phyloP scores from a whole-genome alignment of 2,888 invertebrate species.

The Thysanoteuthis rhombus region DNA sequence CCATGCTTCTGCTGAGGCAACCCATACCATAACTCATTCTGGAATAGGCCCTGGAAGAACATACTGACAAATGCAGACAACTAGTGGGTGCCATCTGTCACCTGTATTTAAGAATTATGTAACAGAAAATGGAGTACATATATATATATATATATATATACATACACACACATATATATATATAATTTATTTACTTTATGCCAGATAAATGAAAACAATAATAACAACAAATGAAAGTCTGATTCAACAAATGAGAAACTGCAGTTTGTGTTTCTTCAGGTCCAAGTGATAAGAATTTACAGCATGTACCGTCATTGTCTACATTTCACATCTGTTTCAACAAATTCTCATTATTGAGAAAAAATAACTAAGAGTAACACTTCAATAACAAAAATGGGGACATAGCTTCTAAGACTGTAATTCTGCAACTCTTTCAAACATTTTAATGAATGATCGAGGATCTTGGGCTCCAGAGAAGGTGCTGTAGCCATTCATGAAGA shows the following conservation, averaged over 20 bases:
- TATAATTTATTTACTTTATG: background rate
- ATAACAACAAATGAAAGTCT: background rate
- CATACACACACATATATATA: too few relatives aligned
- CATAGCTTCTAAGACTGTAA: background rate
- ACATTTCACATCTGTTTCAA: background rate
- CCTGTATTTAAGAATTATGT: background rate
- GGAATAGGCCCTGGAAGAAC: too few relatives aligned
- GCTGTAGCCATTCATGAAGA: slow-evolving; percentile 60
- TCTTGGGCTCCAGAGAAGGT: slow-evolving; percentile 63
- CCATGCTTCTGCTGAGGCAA: too few relatives aligned
- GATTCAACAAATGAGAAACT: background rate
- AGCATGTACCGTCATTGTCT: background rate
- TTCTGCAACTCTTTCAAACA: slow-evolving; percentile 54
- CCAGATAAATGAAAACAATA: background rate
- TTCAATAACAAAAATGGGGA: background rate
- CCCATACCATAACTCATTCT: too few relatives aligned
- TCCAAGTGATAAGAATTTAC: background rate
- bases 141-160: background rate
- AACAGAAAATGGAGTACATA: background rate
- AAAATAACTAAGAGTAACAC: background rate
- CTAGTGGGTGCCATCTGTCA: background rate
- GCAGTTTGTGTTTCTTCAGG: background rate
- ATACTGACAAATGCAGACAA: background rate
- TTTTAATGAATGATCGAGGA: slow-evolving; percentile 49
- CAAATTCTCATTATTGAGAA: background rate